phyloP scores from a whole-genome alignment of 2,113 vertebrate genomes.

The Syngnathoides biaculeatus region DNA sequence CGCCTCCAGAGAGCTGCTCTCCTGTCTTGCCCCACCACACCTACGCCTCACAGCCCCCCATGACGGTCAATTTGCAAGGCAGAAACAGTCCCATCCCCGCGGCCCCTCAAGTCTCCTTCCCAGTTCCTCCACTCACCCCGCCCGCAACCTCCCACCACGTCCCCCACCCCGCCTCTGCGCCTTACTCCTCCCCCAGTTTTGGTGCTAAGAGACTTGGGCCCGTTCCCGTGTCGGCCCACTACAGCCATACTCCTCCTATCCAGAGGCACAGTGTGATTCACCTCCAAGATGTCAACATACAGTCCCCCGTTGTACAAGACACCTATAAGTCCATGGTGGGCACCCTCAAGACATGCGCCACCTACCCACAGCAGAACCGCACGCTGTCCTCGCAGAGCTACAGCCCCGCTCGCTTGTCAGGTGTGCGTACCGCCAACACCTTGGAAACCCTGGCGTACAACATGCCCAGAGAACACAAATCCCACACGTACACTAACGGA shows the following conservation, averaged over 20 bases:
- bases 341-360: constrained; percentile 91
- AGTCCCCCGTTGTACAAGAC: constrained; percentile 84
- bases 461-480: constrained; percentile 88
- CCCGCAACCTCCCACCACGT: constrained; percentile 48
- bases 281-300: constrained; percentile 84
- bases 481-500: constrained; percentile 92
- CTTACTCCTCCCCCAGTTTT: constrained; percentile 81
- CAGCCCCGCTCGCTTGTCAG: constrained; percentile 85
- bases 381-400: constrained; percentile 95
- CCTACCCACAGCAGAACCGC: constrained; percentile 96
- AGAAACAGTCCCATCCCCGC: constrained; percentile 80
- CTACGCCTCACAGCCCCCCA: constrained; percentile 75
- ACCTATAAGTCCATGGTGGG: constrained; percentile 84
- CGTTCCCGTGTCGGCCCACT: constrained; percentile 83
- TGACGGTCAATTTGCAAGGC: constrained; percentile 84
- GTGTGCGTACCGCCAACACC: constrained; percentile 82
- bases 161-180: constrained; percentile 56
- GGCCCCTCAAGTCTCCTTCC: constrained; percentile 42
- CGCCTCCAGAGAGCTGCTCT: constrained; percentile 83
- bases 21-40: constrained; percentile 75
- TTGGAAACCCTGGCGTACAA: constrained; percentile 81
- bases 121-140: constrained; percentile 55
- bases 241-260: constrained; percentile 91
- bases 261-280: constrained; percentile 95
- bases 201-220: constrained; percentile 79